Base-by-base conservation (phyloP, 2,113 vertebrate genomes). In the Festucalex cinctus region DNA sequence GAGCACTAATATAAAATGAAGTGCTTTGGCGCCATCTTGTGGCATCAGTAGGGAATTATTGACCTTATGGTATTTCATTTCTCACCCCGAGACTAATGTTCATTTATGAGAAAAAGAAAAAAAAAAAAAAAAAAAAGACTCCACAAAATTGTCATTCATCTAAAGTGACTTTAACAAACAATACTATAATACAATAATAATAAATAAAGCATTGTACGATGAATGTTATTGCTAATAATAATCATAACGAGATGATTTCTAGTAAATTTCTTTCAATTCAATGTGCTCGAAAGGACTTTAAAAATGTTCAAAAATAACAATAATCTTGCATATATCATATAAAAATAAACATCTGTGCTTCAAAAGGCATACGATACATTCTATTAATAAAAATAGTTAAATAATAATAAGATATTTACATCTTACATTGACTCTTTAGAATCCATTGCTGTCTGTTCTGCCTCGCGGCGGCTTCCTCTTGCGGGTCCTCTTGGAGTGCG, bases 271-370 rank as follows among this genome's bases (percentile, higher is more conserved):
- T 77, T 83, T 81, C 51, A 26, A 26, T 62, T 62, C 24, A 82
- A 77, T 87, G 70, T 65, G 58, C 56, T 66, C 39, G 64, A 49
- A 58, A 72, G 57, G 26, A 66, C 22, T 36, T 41, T 63, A 66
- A 76, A 71, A 70, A 51, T 73, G 74, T 71, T 74, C 67, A 63
- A 85, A 82, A 81, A 79, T 56, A 80, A 12, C 83, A 73, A 75
- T 51, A 74, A 74, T 83, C 69, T 69, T 56, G 22, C 64, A 80
- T 77, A 83, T 78, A 81, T 78, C 57, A 79, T 92, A 93, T 43
- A 92, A 92, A 93, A 92, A 93, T 93, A 92, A 81, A 92, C 66
- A 88, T 92, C 90, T 89, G 70, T 83, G 68, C 80, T 80, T 1
- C 73, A 79, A 78, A 78, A 63, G 59, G 78, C 75, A 70, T 75